Conservation (phyloP, 2,888 invertebrate species). For the Torymus tubicola region DNA sequence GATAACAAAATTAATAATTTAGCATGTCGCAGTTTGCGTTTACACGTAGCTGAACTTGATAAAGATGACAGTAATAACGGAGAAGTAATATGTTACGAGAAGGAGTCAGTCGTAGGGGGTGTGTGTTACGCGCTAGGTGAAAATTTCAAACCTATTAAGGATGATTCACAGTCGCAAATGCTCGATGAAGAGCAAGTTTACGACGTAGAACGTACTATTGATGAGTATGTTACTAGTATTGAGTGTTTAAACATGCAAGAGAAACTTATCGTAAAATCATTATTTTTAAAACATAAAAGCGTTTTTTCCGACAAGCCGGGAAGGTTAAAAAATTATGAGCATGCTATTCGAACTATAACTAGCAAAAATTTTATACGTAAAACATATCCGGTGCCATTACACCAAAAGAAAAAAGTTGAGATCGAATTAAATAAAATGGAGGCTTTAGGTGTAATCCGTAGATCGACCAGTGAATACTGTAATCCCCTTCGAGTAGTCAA, state of each 20-base stretch:
- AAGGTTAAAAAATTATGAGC: background rate
- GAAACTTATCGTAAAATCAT: background rate
- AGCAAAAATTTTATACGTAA: background rate
- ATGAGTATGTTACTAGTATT: background rate
- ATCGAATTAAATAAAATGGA: background rate
- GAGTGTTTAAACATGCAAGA: background rate
- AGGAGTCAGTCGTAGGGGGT: too few species aligned
- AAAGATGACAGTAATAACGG: too few species aligned
- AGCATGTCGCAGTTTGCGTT: too few species aligned
- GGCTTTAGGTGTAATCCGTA: background rate
- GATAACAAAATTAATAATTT: too few species aligned
- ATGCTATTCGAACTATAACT: background rate
- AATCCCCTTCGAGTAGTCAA: background rate
- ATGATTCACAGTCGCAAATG: too few species aligned
- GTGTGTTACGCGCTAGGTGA: too few species aligned
- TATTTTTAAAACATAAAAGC: background rate
- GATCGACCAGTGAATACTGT: background rate
- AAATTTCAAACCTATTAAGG: too few species aligned
- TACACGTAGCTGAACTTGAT: too few species aligned
- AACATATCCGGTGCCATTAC: background rate
- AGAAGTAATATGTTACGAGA: too few species aligned
- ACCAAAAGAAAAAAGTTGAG: background rate
- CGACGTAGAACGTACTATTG: background rate
- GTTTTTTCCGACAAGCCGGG: constrained; percentile 1
- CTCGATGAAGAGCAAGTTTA: too few species aligned